These are phyloP conservation scores for Fregetta grallaria DNA, from an alignment of 2,113 vertebrate genomes.

Conservation along the genomic window DNA sequence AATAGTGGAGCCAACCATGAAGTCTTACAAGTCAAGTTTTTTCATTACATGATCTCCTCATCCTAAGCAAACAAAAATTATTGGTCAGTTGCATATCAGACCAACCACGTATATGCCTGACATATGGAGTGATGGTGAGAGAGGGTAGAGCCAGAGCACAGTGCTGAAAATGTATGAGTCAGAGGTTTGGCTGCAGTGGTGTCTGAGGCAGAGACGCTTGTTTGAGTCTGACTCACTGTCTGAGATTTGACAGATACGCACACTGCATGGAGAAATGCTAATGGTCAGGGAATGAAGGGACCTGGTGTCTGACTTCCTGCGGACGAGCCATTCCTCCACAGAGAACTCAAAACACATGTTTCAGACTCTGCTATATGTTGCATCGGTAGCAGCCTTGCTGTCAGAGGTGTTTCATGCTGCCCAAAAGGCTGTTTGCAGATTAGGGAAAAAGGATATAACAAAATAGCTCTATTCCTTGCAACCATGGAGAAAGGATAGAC, in stretches of 20 bases:
- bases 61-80: not conserved
- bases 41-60: not conserved
- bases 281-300: not conserved
- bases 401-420: not conserved
- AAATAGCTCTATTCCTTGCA: not conserved
- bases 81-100: not conserved
- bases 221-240: not conserved
- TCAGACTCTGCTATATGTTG: not conserved
- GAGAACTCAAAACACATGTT: not conserved
- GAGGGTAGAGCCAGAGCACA: not conserved
- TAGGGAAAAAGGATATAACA: not conserved
- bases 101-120: rapidly evolving
- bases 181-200: not conserved
- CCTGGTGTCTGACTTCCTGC: not conserved
- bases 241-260: not conserved
- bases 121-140: not conserved
- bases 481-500: not conserved
- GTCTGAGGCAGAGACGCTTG: not conserved
- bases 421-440: not conserved
- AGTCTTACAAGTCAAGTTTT: not conserved
- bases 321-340: not conserved
- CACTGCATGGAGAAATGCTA: not conserved
- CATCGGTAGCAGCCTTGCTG: not conserved
- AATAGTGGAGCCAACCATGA: not conserved
- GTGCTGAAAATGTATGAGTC: not conserved